Conservation (phyloP, 2,888 invertebrate genomes). For the Pandemis cinnamomeana region DNA sequence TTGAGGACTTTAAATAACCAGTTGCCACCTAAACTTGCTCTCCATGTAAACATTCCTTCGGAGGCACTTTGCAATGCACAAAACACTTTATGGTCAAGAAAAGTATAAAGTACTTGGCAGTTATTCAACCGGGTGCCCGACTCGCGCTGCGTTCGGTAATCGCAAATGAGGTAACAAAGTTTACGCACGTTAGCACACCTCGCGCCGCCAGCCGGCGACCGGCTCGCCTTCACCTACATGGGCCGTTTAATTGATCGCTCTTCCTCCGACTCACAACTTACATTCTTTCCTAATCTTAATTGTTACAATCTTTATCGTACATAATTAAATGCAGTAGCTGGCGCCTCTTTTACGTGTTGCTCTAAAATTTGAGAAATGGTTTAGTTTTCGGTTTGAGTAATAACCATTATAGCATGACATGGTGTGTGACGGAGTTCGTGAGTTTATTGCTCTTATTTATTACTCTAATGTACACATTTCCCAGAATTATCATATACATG, state of each 20-base stretch:
- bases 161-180: conserved; percentile 28
- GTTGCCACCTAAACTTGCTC: not conserved
- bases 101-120: conserved; percentile 3
- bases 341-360: not conserved
- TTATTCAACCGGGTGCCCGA: not conserved
- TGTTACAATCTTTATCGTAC: conserved; percentile 1
- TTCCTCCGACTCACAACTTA: conserved; percentile 41
- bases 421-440: not conserved
- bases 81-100: not conserved
- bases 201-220: not conserved
- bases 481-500: not conserved
- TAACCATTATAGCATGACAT: not conserved
- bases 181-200: conserved; percentile 12
- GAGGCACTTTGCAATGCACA: not conserved
- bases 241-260: conserved; percentile 28
- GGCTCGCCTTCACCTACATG: conserved; percentile 71
- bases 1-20: not conserved
- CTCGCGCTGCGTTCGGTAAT: conserved; percentile 21
- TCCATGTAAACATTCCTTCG: not conserved
- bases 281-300: conserved; percentile 4
- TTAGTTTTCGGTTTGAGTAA: not conserved
- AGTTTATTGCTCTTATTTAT: not conserved
- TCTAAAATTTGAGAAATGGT: not conserved
- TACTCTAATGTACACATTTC: not conserved
- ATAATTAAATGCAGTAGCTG: not conserved